These are phyloP conservation scores for Smithornis capensis DNA, from an alignment of 2,113 vertebrate species.

Conservation along the genomic window DNA sequence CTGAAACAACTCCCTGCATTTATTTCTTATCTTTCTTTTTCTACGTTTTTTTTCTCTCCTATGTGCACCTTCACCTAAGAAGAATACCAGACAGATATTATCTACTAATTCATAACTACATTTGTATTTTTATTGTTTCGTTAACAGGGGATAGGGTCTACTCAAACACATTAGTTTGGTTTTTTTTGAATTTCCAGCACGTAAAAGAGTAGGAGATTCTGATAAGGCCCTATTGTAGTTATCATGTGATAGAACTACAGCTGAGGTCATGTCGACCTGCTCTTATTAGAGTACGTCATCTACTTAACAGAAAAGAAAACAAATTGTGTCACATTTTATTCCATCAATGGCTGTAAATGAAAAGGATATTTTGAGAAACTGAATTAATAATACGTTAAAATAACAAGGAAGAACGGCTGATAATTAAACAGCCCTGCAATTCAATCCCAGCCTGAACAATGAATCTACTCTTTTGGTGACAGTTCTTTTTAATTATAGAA, in stretches of 20 bases:
- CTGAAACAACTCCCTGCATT: background rate
- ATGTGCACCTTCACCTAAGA: background rate
- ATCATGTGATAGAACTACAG: conserved; percentile 64
- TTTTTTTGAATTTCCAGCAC: conserved; percentile 49
- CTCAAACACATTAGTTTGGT: conserved; percentile 3
- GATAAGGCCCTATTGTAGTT: conserved; percentile 65
- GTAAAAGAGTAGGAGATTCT: conserved; percentile 57
- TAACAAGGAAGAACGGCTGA: conserved; percentile 54
- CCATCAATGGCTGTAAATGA: conserved; percentile 59
- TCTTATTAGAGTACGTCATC: conserved; percentile 65
- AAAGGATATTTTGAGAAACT: conserved; percentile 68
- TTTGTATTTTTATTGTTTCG: conserved; percentile 7
- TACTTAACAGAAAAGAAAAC: conserved; percentile 72
- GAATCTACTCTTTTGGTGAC: conserved; percentile 47
- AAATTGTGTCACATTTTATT: conserved; percentile 72
- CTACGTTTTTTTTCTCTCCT: background rate
- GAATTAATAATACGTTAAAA: conserved; percentile 72
- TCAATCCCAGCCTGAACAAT: conserved; percentile 51
- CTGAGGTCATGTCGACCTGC: conserved; percentile 74
- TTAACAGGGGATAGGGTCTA: conserved; percentile 46
- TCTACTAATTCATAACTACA: background rate
- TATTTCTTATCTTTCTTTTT: background rate
- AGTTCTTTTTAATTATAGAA: conserved; percentile 68
- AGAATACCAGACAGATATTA: conserved; percentile 13
- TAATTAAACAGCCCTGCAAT: conserved; percentile 67